Evolutionary conservation across 64 coral and sea anemone species (phyloP).

Genomic region (Cladopsammia gracilis): DNA sequence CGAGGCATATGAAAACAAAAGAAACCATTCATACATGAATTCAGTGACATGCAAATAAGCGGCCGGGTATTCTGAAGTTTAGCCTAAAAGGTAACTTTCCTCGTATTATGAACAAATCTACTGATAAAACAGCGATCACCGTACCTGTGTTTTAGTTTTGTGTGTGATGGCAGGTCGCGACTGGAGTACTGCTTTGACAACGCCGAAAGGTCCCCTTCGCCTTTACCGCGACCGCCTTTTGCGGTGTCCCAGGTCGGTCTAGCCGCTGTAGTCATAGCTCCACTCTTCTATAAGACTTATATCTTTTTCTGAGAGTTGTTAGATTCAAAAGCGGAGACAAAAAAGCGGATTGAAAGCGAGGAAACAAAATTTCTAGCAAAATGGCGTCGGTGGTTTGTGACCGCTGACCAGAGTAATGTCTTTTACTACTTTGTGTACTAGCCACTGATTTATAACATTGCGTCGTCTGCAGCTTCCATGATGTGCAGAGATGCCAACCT

Average conservation of each 20-base stretch:
- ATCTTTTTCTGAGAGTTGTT: background rate
- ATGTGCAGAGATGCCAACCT: no score
- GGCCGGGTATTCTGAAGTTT: no score
- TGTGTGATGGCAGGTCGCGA: conserved; percentile 97
- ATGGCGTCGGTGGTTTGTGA: background rate
- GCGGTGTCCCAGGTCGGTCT: conserved; percentile 99
- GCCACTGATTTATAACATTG: background rate
- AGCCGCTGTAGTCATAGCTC: conserved; percentile 95
- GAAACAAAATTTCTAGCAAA: background rate
- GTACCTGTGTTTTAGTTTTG: conserved; percentile 98
- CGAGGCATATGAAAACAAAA: no score
- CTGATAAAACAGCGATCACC: background rate
- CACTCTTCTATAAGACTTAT: background rate
- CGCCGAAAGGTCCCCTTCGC: conserved; percentile 97
- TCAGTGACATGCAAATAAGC: no score
- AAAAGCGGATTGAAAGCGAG: background rate
- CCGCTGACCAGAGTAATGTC: background rate
- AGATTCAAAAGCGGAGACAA: no score
- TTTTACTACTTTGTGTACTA: background rate
- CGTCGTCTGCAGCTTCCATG: no score
- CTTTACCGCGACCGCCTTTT: conserved; percentile 96
- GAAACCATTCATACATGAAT: no score
- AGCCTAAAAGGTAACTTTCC: no score
- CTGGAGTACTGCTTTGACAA: conserved; percentile 99
- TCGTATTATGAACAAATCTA: no score